Conservation (phyloP, 2,113 vertebrate genomes). For the Nannospalax galili region DNA sequence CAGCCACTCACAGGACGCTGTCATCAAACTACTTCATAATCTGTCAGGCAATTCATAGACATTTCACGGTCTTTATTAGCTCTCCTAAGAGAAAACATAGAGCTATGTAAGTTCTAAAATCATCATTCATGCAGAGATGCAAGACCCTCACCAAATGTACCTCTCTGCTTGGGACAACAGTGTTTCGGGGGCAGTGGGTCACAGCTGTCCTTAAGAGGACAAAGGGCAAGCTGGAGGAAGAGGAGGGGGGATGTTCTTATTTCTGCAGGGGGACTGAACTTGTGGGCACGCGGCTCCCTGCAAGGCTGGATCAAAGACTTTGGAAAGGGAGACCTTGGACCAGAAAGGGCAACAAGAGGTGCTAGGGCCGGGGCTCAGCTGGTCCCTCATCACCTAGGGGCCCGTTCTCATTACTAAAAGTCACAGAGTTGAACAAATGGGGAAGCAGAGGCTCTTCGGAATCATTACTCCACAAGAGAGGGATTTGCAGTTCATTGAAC, state of each 20-base stretch:
- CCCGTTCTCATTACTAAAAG: background rate
- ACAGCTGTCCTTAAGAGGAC: background rate
- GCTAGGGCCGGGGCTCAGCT: background rate
- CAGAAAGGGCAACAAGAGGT: background rate
- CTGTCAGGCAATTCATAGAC: conserved; percentile 21
- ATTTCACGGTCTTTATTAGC: background rate
- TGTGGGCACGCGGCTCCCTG: background rate
- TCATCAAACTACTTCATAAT: background rate
- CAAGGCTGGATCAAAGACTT: background rate
- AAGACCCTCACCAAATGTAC: background rate
- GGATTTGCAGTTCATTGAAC: conserved; percentile 53
- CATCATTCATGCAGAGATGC: conserved; percentile 3
- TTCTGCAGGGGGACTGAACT: background rate
- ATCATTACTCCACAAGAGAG: conserved; percentile 20
- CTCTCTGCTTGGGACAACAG: background rate
- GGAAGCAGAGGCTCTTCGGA: conserved; percentile 28
- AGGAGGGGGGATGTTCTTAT: background rate
- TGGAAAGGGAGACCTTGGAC: background rate
- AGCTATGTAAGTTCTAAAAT: conserved; percentile 3
- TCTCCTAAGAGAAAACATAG: background rate
- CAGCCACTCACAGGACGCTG: background rate
- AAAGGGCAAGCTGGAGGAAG: background rate
- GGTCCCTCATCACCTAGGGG: background rate
- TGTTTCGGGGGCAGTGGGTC: background rate
- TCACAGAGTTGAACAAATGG: conserved; percentile 39